Percentiles rank a stretch among this genome's conserved stretches.
These are phyloP conservation scores for Cephus sareptanus DNA, from an alignment of 2,888 invertebrate species.

Conservation along the genomic window DNA sequence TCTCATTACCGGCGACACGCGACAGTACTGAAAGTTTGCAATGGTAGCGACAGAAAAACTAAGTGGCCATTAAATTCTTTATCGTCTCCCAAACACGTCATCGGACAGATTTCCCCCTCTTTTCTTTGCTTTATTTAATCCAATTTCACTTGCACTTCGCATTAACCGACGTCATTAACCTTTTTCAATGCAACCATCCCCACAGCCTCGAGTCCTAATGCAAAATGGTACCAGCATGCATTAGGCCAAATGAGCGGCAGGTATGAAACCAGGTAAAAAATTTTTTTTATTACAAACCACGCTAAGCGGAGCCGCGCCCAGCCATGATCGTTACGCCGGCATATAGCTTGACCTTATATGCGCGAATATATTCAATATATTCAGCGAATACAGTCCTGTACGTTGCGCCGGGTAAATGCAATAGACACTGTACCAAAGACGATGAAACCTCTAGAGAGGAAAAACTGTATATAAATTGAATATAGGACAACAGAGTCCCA, in stretches of 20 bases:
- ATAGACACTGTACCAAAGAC: neutral
- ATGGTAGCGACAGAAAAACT: neutral
- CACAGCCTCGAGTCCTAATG: neutral
- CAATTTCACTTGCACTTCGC: neutral
- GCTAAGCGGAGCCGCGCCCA: neutral
- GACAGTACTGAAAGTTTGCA: neutral
- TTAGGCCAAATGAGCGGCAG: neutral
- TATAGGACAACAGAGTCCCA: neutral
- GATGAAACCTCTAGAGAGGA: neutral
- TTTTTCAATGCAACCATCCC: neutral
- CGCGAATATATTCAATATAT: neutral
- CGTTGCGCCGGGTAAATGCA: neutral
- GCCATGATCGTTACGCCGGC: neutral
- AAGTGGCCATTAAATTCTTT: neutral
- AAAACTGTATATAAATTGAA: neutral
- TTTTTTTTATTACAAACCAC: neutral
- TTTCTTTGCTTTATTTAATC: neutral
- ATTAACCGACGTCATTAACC: neutral
- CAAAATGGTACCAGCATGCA: neutral
- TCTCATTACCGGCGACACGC: constrained; percentile 17
- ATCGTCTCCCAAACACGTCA: neutral
- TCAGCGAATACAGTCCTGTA: neutral
- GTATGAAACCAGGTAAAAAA: neutral
- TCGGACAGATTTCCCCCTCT: neutral
- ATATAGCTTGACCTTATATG: neutral